Evolutionary conservation across 2,113 vertebrate species (phyloP), one percentile per base, ranked within the genome.

Genomic region (Syrmaticus mikado): DNA sequence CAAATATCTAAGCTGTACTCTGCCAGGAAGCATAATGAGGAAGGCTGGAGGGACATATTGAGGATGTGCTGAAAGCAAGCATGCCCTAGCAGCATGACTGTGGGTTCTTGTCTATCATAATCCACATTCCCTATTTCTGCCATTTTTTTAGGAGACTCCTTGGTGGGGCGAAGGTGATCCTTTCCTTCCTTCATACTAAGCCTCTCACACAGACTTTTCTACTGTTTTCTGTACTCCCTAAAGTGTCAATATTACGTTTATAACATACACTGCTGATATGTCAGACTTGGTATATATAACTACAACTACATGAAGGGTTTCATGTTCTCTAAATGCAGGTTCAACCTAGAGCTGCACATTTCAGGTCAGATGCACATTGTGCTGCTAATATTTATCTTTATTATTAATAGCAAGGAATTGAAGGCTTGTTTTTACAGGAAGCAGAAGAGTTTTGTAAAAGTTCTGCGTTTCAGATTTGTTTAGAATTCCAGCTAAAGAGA

Each of bases 391-490:
- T 46, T 82, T 50, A 61, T 62, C 24, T 74, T 45, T 75, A 66
- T 55, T 12, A 83, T 53, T 34, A 66, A 19, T 28, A 64, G 40
- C 28, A 21, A 7, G 38, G 34, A 90, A 74, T 12, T 4, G 55
- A 80, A 87, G 50, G 2, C 34, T 88, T 24, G 14, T 86, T 93
- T 93, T 61, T 24, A 55, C 71, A 55, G 68, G 76, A 73, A 20
- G 8, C 3, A 9, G 13, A 15, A 25, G 19, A 22, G 20, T 85
- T 74, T 53, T 76, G 16, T 30, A 6, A 55, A 48, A 24, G 10
- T 13, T 32, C 67, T 50, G 19, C 2, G 1, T 21, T 80, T 77
- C 40, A 60, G 38, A 19, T 11, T 78, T 10, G n/a, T 67, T 43
- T 61, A 74, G 70, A 88, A 83, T 55, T 83, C 46, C 45, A 90